Evolutionary conservation across 2,888 invertebrate species (phyloP).

Genomic region (Ommatoiulus sabulosus): DNA sequence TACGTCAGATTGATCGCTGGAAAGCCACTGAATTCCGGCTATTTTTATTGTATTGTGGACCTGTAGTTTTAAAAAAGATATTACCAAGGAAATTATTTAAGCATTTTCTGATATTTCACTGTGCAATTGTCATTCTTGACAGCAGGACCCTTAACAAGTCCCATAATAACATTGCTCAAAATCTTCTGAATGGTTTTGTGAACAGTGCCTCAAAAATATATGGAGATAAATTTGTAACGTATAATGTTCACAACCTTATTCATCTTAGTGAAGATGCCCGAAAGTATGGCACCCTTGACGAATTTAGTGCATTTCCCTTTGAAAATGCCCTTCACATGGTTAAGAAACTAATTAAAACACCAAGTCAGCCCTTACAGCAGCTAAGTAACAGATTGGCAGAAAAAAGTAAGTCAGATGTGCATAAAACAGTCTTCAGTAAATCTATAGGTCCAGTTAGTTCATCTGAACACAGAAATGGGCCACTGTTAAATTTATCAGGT

Average conservation of each 20-base stretch:
- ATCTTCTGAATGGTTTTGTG: neutral
- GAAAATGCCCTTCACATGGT: conserved; percentile 3
- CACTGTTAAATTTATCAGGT: too few species aligned
- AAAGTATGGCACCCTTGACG: neutral
- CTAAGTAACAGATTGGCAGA: neutral
- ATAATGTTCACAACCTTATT: conserved; percentile 50
- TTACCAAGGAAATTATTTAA: neutral
- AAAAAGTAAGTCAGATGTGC: too few species aligned
- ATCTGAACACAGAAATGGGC: too few species aligned
- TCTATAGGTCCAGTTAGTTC: too few species aligned
- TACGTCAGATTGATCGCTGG: conserved; percentile 7
- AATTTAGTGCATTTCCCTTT: conserved; percentile 49
- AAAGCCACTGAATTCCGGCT: neutral
- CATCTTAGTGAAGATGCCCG: conserved; percentile 18
- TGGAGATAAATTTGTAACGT: conserved; percentile 20
- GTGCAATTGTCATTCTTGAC: conserved; percentile 7
- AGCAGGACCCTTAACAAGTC: neutral
- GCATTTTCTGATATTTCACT: conserved; percentile 28
- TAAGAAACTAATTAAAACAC: conserved; percentile 25
- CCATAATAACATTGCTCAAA: neutral
- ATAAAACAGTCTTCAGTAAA: too few species aligned
- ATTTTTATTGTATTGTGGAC: neutral
- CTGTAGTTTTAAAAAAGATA: neutral
- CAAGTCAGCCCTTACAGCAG: conserved; percentile 21
- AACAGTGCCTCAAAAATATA: neutral